Base-by-base conservation (phyloP, 2,888 invertebrate species). In the Hemithea aestivaria region DNA sequence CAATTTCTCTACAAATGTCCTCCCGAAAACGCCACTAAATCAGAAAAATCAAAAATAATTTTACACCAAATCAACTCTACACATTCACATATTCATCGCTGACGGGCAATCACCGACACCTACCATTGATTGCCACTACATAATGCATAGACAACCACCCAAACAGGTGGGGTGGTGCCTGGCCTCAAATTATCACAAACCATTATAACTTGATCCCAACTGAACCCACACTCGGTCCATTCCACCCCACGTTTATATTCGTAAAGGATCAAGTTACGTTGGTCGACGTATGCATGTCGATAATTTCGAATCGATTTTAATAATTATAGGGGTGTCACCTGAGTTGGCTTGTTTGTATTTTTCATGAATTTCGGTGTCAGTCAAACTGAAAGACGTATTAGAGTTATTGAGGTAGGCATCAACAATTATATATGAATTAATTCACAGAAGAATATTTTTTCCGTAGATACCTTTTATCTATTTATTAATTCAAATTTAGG, bases 61-160 rank as follows among this genome's bases (percentile, higher is more conserved):
- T 10, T 0, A 22, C 11, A 9, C 3, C 36, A 35, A 20, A 23
- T n/a, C 67, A 24, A 58, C 64, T 73, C 73, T 50, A 72, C 34
- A 25, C 37, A 30, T 40, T 32, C 27, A 34, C 23, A 22, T 29
- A 51, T 46, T 54, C 64, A 65, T 66, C 66, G 16, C 16, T 36
- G 41, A 64, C 56, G 64, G 59, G 61, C 82, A 79, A 77, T 80
- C 73, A 75, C 68, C 73, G 58, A 78, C 80, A 82, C 78, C 78
- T 76, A 65, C 72, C 77, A 75, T 79, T 82, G 84, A 85, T 83
- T 84, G 80, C 73, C 71, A 66, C 79, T 83, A 78, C 77, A 84
- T 84, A 79, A 85, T 85, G 79, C 80, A 85, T 78, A 68, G 68
- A 67, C 70, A 61, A 53, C 44, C 58, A 48, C 60, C 57, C 55